Evolutionary conservation across 2,888 invertebrate genomes (phyloP).

Genomic region (Synergus japonicus): DNA sequence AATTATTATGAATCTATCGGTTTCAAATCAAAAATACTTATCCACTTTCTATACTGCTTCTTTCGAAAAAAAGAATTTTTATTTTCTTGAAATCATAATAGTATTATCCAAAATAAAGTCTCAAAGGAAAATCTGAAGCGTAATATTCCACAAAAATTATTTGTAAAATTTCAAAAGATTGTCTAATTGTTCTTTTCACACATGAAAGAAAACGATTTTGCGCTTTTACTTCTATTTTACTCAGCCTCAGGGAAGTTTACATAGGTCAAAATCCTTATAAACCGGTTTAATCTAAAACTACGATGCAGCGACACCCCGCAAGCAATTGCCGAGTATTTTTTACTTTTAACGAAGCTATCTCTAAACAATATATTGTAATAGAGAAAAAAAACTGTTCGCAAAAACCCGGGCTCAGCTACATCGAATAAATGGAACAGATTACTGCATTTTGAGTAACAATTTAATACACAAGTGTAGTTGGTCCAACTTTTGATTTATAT

Average conservation of each 20-base stretch:
- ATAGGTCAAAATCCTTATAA: conserved; percentile 11
- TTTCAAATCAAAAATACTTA: no score
- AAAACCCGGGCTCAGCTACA: background rate
- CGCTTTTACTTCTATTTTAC: background rate
- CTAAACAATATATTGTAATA: background rate
- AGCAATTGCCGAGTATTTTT: background rate
- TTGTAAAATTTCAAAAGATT: background rate
- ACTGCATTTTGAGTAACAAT: background rate
- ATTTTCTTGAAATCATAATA: no score
- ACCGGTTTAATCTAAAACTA: conserved; percentile 12
- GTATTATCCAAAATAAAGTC: background rate
- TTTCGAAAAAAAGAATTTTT: no score
- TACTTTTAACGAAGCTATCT: background rate
- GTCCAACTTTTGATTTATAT: background rate
- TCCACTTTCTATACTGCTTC: no score
- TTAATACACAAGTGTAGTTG: background rate
- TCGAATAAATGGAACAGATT: background rate
- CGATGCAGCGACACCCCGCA: background rate
- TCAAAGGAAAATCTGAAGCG: background rate
- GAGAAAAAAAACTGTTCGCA: background rate
- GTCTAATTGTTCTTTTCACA: background rate
- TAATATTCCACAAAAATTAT: background rate
- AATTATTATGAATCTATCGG: no score
- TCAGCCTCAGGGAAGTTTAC: background rate
- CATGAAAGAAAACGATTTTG: background rate